Percentiles rank a stretch among this genome's conserved stretches.
phyloP scores from a whole-genome alignment of 37 sponge, comb jelly and placozoan genomes.

The Mnemiopsis leidyi region DNA sequence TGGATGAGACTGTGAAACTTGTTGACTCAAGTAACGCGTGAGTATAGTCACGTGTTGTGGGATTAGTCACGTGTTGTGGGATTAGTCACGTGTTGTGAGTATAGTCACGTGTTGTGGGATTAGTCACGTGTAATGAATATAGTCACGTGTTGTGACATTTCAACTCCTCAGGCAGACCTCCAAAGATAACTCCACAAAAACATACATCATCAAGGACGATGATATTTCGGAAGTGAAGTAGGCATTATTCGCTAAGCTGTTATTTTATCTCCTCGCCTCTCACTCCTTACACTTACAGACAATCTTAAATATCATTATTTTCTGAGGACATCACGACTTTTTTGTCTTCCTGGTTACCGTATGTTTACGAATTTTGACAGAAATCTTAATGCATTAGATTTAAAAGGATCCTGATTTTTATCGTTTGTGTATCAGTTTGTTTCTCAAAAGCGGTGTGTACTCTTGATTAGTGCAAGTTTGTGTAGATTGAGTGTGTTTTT shows the following conservation, averaged over 20 bases:
- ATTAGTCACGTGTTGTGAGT: not conserved
- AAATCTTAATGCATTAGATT: too few relatives aligned
- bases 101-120: not conserved
- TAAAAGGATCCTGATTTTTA: not conserved
- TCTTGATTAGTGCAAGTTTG: not conserved
- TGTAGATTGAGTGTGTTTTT: not conserved
- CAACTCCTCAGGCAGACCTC: not conserved
- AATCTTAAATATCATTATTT: too few relatives aligned
- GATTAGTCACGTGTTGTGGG: not conserved
- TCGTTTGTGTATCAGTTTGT: not conserved
- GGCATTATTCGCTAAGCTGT: too few relatives aligned
- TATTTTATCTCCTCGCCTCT: too few relatives aligned
- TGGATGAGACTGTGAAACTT: too few relatives aligned
- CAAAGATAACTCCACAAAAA: not conserved
- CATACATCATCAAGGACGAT: conserved; percentile 38
- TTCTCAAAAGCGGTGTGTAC: not conserved
- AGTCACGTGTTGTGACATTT: not conserved
- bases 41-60: not conserved
- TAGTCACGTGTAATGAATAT: not conserved
- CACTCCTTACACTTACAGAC: too few relatives aligned
- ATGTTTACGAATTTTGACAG: too few relatives aligned
- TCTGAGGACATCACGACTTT: too few relatives aligned
- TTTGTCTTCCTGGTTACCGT: too few relatives aligned
- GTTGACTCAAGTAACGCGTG: too few relatives aligned
- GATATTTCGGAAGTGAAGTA: conserved; percentile 26